Conservation (phyloP, 2,888 invertebrate species). For the Nasonia oneida region DNA sequence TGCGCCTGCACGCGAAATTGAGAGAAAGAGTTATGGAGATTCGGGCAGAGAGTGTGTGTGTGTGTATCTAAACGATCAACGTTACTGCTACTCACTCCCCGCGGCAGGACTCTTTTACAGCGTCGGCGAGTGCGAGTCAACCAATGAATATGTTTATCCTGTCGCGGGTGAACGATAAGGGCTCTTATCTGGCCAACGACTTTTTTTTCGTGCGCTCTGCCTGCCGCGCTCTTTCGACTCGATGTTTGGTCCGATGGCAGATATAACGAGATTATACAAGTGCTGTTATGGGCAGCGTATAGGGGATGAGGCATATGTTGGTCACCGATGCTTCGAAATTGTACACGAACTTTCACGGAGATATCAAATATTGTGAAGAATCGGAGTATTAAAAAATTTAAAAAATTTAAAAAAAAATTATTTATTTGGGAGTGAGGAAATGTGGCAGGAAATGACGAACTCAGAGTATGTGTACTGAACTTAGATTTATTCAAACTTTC, state of each 20-base stretch:
- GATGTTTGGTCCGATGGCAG: too few relatives aligned
- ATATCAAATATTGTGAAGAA: too few relatives aligned
- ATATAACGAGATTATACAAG: not conserved
- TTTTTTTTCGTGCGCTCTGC: not conserved
- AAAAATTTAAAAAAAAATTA: not conserved
- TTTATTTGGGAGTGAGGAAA: not conserved
- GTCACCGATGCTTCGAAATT: not conserved
- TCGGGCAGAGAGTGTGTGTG: conserved; percentile 44
- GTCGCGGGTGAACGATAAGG: conserved; percentile 14
- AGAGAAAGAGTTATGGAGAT: conserved; percentile 72
- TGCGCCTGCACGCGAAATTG: conserved; percentile 66
- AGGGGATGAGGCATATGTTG: not conserved
- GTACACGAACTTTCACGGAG: too few relatives aligned
- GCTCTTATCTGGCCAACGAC: conserved; percentile 19
- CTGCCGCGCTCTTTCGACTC: not conserved
- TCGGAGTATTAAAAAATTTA: too few relatives aligned
- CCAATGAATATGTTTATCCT: conserved; percentile 53
- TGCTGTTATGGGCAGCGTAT: not conserved
- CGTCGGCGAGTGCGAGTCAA: conserved; percentile 20
- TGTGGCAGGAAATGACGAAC: too few relatives aligned
- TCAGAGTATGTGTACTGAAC: too few relatives aligned
- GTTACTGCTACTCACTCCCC: not conserved
- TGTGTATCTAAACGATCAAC: conserved; percentile 55
- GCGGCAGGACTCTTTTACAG: not conserved
- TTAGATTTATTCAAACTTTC: too few relatives aligned